Conservation (phyloP, 2,113 vertebrate genomes). For the Entomyzon cyanotis region DNA sequence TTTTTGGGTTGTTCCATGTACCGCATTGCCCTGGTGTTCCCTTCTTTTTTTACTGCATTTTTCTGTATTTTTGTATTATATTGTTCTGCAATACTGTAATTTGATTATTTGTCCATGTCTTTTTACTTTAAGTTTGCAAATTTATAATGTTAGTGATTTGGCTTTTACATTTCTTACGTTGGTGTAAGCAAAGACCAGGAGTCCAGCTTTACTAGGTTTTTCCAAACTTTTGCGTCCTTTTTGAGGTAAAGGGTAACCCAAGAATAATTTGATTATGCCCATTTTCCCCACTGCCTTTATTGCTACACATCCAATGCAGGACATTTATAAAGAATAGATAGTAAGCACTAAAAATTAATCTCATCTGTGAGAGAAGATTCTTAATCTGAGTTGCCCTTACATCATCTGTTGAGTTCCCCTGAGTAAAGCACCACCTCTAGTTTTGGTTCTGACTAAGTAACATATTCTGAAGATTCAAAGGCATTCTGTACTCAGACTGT, state of each 20-base stretch:
- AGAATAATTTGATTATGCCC: neutral
- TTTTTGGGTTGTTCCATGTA: neutral
- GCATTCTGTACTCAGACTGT: neutral
- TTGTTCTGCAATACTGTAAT: neutral
- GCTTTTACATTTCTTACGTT: neutral
- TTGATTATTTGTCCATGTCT: neutral
- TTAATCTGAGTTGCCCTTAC: neutral
- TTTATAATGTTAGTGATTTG: neutral
- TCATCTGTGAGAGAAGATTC: neutral
- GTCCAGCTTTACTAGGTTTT: neutral
- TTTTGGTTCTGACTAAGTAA: neutral
- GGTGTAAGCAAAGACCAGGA: neutral
- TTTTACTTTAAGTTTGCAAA: neutral
- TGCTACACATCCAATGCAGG: neutral
- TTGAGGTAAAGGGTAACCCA: neutral
- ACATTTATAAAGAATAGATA: neutral
- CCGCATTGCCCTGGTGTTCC: neutral
- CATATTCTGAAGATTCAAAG: neutral
- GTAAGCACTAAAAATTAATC: neutral
- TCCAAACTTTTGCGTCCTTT: neutral
- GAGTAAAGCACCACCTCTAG: neutral
- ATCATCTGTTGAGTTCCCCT: neutral
- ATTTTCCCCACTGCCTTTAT: neutral
- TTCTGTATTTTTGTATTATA: neutral
- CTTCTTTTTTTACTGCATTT: neutral